phyloP scores from a whole-genome alignment of 2,888 invertebrate species.

The Abrostola tripartita region DNA sequence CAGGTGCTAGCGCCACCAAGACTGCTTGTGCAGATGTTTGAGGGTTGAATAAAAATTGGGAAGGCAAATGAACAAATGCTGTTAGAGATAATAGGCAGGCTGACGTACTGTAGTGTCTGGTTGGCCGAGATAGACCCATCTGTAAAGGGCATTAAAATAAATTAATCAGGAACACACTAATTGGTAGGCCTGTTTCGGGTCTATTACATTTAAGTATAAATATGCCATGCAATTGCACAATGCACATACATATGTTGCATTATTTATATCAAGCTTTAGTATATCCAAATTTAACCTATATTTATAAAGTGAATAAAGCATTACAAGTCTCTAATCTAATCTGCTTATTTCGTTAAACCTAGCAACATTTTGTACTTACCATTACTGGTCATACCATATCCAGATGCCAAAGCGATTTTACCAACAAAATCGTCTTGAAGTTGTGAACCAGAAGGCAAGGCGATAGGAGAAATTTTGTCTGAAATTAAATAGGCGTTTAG shows the following conservation, averaged over 20 bases:
- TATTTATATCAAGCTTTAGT: no score
- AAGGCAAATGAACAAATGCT: conserved; percentile 59
- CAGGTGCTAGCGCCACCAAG: conserved; percentile 63
- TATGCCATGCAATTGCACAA: background rate
- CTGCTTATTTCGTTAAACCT: background rate
- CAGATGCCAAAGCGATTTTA: conserved; percentile 61
- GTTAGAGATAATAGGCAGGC: conserved; percentile 68
- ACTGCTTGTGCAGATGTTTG: conserved; percentile 72
- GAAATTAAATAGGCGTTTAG: conserved; percentile 34
- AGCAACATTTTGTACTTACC: conserved; percentile 54
- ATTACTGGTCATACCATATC: conserved; percentile 65
- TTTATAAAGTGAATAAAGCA: no score
- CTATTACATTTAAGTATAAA: background rate
- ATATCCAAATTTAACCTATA: no score
- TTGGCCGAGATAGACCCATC: conserved; percentile 49
- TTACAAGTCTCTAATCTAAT: no score
- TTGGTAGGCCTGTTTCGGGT: no score
- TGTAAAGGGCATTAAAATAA: conserved; percentile 23
- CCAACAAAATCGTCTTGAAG: conserved; percentile 56
- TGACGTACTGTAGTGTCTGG: conserved; percentile 61
- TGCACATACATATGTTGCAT: no score
- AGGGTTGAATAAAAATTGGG: conserved; percentile 59
- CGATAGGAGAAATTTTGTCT: conserved; percentile 61
- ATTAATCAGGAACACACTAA: no score
- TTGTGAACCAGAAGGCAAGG: conserved; percentile 60